Conservation (phyloP, 1,140 invertebrate genomes). For the Drosophila gunungcola region DNA sequence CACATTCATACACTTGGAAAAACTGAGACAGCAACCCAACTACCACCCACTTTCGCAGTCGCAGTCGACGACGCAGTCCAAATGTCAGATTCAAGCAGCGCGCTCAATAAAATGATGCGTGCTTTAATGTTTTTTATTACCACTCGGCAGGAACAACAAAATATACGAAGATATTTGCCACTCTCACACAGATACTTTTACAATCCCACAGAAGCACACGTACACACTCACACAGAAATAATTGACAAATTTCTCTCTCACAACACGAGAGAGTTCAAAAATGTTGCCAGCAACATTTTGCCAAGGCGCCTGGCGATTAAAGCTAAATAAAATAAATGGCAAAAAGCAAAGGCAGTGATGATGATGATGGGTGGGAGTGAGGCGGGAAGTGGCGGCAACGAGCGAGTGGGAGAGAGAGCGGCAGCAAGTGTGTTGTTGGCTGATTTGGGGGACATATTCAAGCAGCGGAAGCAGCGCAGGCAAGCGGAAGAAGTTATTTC, state of each 20-base stretch:
- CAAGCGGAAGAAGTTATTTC: conserved; percentile 82
- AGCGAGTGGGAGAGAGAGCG: neutral
- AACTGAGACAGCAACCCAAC: conserved; percentile 12
- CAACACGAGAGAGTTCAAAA: neutral
- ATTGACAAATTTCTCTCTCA: conserved; percentile 36
- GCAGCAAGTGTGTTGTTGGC: conserved; percentile 20
- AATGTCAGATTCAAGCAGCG: conserved; percentile 74
- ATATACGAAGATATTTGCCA: conserved; percentile 24
- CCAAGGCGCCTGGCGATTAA: conserved; percentile 59
- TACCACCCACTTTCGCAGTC: conserved; percentile 28
- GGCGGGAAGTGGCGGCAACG: neutral
- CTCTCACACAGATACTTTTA: conserved; percentile 1
- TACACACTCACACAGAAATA: conserved; percentile 1
- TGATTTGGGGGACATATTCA: conserved; percentile 76
- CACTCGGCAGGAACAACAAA: conserved; percentile 50
- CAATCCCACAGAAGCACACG: neutral
- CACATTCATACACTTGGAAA: neutral
- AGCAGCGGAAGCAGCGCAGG: conserved; percentile 78
- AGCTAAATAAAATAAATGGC: conserved; percentile 67
- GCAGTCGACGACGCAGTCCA: conserved; percentile 41
- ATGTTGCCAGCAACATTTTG: conserved; percentile 67
- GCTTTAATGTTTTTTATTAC: conserved; percentile 82
- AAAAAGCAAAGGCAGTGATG: conserved; percentile 62
- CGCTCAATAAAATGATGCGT: conserved; percentile 81
- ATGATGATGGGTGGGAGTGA: conserved; percentile 22